Evolutionary conservation across 1,140 invertebrate species (phyloP), one percentile per base, ranked within the genome.

Genomic region (Papilio glaucus): DNA sequence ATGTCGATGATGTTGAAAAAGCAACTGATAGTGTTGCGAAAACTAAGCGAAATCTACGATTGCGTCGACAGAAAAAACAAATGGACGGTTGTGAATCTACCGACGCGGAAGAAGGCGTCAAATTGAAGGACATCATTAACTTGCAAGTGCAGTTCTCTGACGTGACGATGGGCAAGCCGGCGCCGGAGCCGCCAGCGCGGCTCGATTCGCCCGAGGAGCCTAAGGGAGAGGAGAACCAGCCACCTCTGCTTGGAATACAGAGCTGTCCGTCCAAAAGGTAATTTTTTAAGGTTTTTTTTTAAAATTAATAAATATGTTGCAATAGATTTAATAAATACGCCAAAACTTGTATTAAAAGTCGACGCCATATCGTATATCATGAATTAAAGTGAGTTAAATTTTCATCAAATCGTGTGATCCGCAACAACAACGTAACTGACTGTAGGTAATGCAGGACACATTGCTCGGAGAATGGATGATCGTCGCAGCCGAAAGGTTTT

Each of bases 241-340:
- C 85, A 0, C 85, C 88, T 0, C 12, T 72, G 8, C 15, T 83
- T 12, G 84, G 80, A 4, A 80, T 87, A 76, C 86, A 87, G 45
- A 91, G 89, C 60, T 92, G 88, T 75, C 87, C 86, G n/a, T 81
- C 90, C n/a, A 92, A 90, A 84, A 89, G 85, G 90, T 92, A 82
- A 78, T n/a, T n/a, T n/a, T n/a, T n/a, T n/a, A n/a, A n/a, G n/a
- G n/a, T n/a, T n/a, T n/a, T n/a, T n/a, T n/a, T n/a, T n/a, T n/a
- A n/a, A n/a, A n/a, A n/a, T n/a, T n/a, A n/a, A n/a, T n/a, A n/a
- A n/a, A n/a, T n/a, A n/a, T n/a, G n/a, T n/a, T n/a, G n/a, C n/a
- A n/a, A n/a, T n/a, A n/a, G n/a, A n/a, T n/a, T n/a, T n/a, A n/a
- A n/a, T n/a, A n/a, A n/a, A n/a, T n/a, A n/a, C n/a, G n/a, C n/a